These are phyloP conservation scores for Parthenolecanium corni DNA, from an alignment of 2,888 invertebrate species.

Conservation along the genomic window DNA sequence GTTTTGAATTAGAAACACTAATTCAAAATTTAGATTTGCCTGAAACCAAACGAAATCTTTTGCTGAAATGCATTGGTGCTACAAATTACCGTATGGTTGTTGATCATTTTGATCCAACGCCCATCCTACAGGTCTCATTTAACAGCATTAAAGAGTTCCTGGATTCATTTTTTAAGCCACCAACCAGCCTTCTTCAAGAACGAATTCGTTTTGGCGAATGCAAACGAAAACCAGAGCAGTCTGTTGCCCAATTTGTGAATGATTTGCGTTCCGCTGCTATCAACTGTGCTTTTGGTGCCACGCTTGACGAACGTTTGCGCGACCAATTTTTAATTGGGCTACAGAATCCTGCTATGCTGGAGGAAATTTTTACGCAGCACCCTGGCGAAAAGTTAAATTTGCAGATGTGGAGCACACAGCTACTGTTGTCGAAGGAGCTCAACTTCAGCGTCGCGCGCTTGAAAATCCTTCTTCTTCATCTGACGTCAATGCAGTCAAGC, in stretches of 20 bases:
- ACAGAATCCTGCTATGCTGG: slow-evolving; percentile 4
- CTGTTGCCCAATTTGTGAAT: neutral
- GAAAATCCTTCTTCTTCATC: neutral
- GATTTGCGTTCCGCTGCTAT: neutral
- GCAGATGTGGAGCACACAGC: neutral
- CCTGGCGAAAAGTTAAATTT: neutral
- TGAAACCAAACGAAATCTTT: neutral
- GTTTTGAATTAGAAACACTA: neutral
- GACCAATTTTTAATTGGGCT: slow-evolving; percentile 7
- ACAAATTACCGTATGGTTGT: neutral
- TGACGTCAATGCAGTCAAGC: neutral
- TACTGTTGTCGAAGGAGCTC: neutral
- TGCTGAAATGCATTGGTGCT: neutral
- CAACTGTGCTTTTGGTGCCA: neutral
- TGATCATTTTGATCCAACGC: neutral
- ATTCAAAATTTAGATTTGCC: neutral
- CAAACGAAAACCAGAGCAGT: neutral
- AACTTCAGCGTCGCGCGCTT: neutral
- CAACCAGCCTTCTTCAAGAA: neutral
- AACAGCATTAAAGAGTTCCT: neutral
- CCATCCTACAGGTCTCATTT: neutral
- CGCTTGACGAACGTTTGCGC: neutral
- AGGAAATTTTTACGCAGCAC: neutral
- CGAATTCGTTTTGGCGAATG: neutral
- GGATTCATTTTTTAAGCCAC: neutral